These are phyloP conservation scores for Abramis brama DNA, from an alignment of 2,113 vertebrate genomes.

Conservation along the genomic window DNA sequence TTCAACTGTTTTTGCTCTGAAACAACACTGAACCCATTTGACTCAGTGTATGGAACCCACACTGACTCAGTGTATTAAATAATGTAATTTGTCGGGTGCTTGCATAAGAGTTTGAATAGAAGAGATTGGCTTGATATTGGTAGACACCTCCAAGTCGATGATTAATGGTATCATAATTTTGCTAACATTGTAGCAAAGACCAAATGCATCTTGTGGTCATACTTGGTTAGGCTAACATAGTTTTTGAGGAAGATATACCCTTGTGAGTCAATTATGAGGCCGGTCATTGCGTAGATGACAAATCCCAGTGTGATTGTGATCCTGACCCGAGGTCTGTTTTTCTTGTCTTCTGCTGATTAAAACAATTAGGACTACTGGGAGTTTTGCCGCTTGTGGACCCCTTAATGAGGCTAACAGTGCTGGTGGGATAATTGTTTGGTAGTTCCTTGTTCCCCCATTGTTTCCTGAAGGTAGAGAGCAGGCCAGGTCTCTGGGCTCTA, in stretches of 20 bases:
- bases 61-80: background rate
- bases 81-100: background rate
- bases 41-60: background rate
- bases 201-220: conserved; percentile 67
- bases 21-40: background rate
- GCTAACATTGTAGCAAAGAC: conserved; percentile 41
- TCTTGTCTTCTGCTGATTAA: conserved; percentile 54
- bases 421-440: conserved; percentile 66
- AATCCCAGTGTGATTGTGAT: conserved; percentile 17
- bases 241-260: conserved; percentile 27
- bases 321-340: conserved; percentile 42
- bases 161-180: conserved; percentile 56
- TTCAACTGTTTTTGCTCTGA: background rate
- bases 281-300: conserved; percentile 28
- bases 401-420: conserved; percentile 63
- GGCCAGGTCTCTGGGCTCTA: conserved; percentile 58
- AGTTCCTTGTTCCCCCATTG: conserved; percentile 60
- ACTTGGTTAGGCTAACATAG: conserved; percentile 60
- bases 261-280: conserved; percentile 15
- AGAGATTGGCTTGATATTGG: background rate
- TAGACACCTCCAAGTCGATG: conserved; percentile 22
- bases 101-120: background rate
- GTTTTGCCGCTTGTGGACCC: conserved; percentile 43
- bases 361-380: conserved; percentile 43
- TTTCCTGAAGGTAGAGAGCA: conserved; percentile 60